phyloP scores from a whole-genome alignment of 1,140 invertebrate genomes.

The Dinoponera quadriceps region DNA sequence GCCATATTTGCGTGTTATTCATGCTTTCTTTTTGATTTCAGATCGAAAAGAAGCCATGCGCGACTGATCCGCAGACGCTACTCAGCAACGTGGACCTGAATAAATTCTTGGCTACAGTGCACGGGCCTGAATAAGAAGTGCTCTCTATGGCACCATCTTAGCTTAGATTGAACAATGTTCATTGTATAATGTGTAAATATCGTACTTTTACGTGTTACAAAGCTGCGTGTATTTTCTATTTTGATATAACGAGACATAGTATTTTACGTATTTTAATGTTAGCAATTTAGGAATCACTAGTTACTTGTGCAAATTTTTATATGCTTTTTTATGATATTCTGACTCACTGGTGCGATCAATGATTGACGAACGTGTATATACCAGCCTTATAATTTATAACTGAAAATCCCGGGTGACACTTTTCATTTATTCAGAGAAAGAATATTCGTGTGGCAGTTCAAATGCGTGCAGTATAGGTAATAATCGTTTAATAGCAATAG shows the following conservation, averaged over 20 bases:
- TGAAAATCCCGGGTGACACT: no score
- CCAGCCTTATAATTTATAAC: no score
- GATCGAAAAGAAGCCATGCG: conserved; percentile 69
- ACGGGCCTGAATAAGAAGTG: conserved; percentile 71
- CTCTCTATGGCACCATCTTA: conserved; percentile 25
- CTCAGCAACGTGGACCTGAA: conserved; percentile 74
- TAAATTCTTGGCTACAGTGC: conserved; percentile 77
- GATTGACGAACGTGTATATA: no score
- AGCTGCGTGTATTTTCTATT: conserved; percentile 5
- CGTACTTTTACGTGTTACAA: conserved; percentile 41
- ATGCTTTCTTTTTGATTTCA: conserved; percentile 37
- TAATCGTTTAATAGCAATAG: no score
- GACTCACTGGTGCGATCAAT: no score
- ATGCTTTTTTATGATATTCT: no score
- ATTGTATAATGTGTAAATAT: conserved; percentile 29
- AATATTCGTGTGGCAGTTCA: no score
- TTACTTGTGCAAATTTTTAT: no score
- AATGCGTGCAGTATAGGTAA: no score
- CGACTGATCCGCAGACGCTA: conserved; percentile 72
- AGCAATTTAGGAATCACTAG: no score
- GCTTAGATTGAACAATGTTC: not conserved
- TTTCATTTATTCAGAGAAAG: no score
- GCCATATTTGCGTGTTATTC: no score
- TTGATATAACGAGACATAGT: conserved; percentile 34
- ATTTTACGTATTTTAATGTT: not conserved